Percentiles rank a stretch among this genome's conserved stretches.
Evolutionary conservation across 2,888 invertebrate species (phyloP).

Genomic region (Pediacus dermestoides): DNA sequence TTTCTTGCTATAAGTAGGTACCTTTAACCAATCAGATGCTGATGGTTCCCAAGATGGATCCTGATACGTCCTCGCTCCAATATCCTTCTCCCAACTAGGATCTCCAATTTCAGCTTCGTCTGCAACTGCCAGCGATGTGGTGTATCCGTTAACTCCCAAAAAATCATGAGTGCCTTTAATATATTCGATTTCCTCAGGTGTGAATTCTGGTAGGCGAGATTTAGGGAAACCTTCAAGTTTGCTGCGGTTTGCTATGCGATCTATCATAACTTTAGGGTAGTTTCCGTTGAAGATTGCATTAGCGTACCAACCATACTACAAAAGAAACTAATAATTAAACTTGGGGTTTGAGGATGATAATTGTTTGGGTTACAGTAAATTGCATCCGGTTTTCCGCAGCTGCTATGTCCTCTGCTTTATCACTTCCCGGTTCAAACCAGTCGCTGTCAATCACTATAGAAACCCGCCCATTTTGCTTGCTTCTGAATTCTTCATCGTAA

Average conservation of each 20-base stretch:
- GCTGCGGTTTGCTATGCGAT: constrained; percentile 57
- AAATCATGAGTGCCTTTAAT: constrained; percentile 66
- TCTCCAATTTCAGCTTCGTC: constrained; percentile 12
- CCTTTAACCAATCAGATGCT: constrained; percentile 16
- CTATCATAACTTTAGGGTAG: constrained; percentile 64
- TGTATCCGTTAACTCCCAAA: constrained; percentile 74
- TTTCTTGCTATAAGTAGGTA: constrained; percentile 18
- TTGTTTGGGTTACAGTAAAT: constrained; percentile 55
- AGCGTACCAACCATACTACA: constrained; percentile 26
- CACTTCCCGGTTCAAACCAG: constrained; percentile 60
- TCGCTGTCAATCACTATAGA: constrained; percentile 57
- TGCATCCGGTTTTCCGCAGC: constrained; percentile 56
- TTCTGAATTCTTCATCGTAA: constrained; percentile 57
- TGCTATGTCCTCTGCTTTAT: constrained; percentile 56
- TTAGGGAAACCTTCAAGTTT: constrained; percentile 43
- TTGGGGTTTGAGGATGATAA: background rate
- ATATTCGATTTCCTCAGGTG: constrained; percentile 55
- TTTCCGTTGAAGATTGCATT: constrained; percentile 66
- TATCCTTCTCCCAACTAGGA: constrained; percentile 15
- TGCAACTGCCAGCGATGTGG: constrained; percentile 52
- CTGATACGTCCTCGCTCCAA: background rate
- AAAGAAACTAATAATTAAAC: constrained; percentile 5
- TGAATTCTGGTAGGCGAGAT: constrained; percentile 64
- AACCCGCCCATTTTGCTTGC: constrained; percentile 23
- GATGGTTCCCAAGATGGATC: constrained; percentile 10